A percentile compares a stretch with the other conserved stretches of the same genome.
These are phyloP conservation scores for Bettongia penicillata DNA, from an alignment of 2,113 vertebrate genomes.

Conservation along the genomic window DNA sequence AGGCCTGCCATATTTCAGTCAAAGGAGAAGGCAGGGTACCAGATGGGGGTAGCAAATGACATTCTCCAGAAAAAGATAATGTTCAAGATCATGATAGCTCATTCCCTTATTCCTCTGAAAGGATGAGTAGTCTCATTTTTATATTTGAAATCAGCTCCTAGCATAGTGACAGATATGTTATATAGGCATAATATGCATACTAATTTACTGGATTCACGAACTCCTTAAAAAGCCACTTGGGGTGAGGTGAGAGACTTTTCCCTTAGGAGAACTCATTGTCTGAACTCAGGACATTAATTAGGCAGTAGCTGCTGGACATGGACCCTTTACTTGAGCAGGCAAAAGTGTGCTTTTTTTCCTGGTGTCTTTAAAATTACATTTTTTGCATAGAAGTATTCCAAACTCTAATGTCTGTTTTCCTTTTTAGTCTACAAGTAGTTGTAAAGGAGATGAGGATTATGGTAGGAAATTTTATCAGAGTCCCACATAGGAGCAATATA, in stretches of 20 bases:
- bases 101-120: neutral
- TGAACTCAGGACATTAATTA: neutral
- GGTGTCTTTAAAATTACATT: neutral
- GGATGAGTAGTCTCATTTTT: neutral
- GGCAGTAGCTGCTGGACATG: neutral
- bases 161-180: neutral
- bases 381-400: neutral
- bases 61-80: neutral
- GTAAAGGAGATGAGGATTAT: neutral
- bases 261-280: neutral
- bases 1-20: neutral
- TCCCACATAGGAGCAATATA: neutral
- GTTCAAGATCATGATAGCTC: neutral
- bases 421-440: neutral
- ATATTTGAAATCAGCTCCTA: neutral
- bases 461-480: neutral
- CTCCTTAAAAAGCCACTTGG: neutral
- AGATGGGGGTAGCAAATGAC: neutral
- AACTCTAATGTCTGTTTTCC: neutral
- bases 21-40: neutral
- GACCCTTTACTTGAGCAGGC: neutral
- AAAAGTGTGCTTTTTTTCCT: neutral
- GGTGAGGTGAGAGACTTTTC: neutral
- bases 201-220: neutral
- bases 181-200: neutral